Base-by-base conservation (phyloP, 2,797 vertebrate species). In the Dicrostonyx torquatus region DNA sequence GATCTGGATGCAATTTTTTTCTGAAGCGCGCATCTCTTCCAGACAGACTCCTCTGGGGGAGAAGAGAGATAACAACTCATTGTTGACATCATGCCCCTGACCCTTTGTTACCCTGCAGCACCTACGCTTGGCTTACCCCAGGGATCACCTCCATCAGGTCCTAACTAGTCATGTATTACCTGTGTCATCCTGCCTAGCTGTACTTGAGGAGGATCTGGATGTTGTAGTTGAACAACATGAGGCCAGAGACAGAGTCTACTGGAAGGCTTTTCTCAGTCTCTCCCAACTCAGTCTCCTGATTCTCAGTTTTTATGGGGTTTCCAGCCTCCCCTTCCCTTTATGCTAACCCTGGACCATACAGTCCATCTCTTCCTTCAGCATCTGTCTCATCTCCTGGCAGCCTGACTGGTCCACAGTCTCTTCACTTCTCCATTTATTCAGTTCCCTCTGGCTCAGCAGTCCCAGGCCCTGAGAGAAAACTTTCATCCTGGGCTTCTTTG, bases 341-440 rank as follows among this genome's bases (percentile, higher is more conserved):
- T 4, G 31, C 24, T 12, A 11, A 58, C 58, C 75, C 37, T 8
- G 45, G 48, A 34, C 31, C 6, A 17, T 1, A 2, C 48, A 0
- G 2, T 53, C 17, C 1, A 0, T 43, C 34, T 53, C n/a, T 12
- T 72, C 22, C 40, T 29, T 8, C 50, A 4, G 12, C 2, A 3
- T 9, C 20, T 40, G 31, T 55, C 1, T 0, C 31, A 0, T 0
- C 9, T 31, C 12, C 17, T 8, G 12, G 50, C 12, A 31, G 9
- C 40, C 68, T 15, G 60, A 18, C 20, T 7, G 22, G 80, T 24
- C 6, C 14, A 2, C 0, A 0, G 10, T 9, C 18, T 26, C 26
- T 34, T 13, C 20, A 24, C 2, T 10, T 70, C 34, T 45, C 55
- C 2, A 0, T 11, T 24, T 6, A 0, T 0, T 2, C 1, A 0